These are phyloP conservation scores for Pseudococcus viburni DNA, from an alignment of 2,888 invertebrate species.

Conservation along the genomic window DNA sequence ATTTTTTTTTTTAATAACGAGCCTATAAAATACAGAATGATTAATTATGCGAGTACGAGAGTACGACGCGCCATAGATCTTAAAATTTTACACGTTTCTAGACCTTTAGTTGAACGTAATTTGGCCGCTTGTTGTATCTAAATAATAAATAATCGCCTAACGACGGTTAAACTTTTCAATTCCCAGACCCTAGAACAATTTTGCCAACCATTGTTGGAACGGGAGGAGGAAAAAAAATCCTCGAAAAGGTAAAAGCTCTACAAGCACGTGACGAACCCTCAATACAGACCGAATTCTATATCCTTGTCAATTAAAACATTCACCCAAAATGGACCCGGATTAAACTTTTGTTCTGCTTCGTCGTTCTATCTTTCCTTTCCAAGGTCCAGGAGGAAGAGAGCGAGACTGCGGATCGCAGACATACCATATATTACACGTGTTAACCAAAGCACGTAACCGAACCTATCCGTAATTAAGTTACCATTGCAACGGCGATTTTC, in stretches of 20 bases:
- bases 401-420: neutral
- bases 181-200: neutral
- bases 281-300: constrained; percentile 7
- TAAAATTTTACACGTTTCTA: neutral
- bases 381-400: no score
- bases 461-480: constrained; percentile 41
- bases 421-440: neutral
- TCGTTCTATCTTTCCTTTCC: neutral
- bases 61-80: neutral
- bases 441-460: constrained; percentile 52
- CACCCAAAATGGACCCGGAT: constrained; percentile 6
- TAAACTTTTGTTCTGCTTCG: constrained; percentile 31
- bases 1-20: neutral
- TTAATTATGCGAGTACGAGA: constrained; percentile 3
- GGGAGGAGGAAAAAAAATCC: neutral
- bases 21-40: neutral
- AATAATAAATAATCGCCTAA: constrained; percentile 14
- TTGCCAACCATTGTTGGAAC: neutral
- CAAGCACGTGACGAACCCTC: constrained; percentile 15
- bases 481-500: constrained; percentile 46
- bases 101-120: no score
- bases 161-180: neutral
- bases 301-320: constrained; percentile 44
- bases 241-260: neutral
- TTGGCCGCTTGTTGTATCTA: neutral